Base-by-base conservation (phyloP, 2,797 vertebrate genomes). In the Miichthys miiuy region DNA sequence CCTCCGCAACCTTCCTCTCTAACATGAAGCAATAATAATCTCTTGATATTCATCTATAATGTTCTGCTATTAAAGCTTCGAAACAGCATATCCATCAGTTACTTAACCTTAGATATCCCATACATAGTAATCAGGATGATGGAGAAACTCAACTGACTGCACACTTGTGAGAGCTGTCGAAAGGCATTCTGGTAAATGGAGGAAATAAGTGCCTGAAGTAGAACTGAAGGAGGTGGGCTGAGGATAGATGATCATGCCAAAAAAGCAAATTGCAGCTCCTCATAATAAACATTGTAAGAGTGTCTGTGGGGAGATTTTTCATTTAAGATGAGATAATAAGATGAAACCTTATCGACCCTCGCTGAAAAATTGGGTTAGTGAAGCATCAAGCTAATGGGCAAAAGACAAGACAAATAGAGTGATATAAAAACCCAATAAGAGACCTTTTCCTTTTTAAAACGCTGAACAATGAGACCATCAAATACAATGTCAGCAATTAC, bases 321-420 rank as follows among this genome's bases (percentile, higher is more conserved):
- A 58, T 83, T 70, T 60, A 58, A 50, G 50, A 69, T 66, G 34
- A 56, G 38, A 64, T 69, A 55, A 62, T 62, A 74, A 66, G 38
- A 54, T 38, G 13, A 60, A 54, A 42, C 68, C 30, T 68, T 68
- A 81, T 79, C 72, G 75, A 81, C 60, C 52, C 63, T 42, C 1
- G 18, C 47, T 58, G 64, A 46, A 54, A 27, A 55, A 65, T 60
- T 25, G 44, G 34, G 48, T 23, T 25, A 44, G 5, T 63, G 68
- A 61, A 42, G 60, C 60, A 34, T 44, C 25, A 47, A 52, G 52
- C 25, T 60, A 62, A 73, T 21, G 27, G 38, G 13, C 11, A 44
- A 54, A 47, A 50, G 64, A 44, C 47, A 57, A 56, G 70, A 70
- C 17, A 25, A 74, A 70, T 57, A 51, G 51, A 67, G 51, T 52